Evolutionary conservation across 2,113 vertebrate species (phyloP), one percentile per base, ranked within the genome.

Genomic region (Pedionomus torquatus): DNA sequence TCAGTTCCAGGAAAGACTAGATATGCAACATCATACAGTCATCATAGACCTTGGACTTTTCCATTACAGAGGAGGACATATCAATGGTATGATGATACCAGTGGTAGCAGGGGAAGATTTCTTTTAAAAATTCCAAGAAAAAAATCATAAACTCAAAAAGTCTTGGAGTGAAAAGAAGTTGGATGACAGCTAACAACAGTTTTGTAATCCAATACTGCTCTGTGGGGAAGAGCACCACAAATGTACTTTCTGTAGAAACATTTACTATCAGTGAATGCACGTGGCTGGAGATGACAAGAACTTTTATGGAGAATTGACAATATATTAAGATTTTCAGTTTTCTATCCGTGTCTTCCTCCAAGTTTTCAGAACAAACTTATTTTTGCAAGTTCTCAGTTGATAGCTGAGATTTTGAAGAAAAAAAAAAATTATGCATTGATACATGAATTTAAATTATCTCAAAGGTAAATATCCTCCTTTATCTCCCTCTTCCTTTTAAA

Each of bases 391-490:
- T 37, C 19, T 35, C 20, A 25, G 43, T 17, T 64, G 21, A 60
- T 19, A 72, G 41, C 5, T 64, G 21, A 76, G 13, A 71, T 93
- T 79, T 82, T 44, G 46, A 72, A 63, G 9, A 64, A 64, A 76
- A 12, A 2, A 57, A 78, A 93, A 61, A 14, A 70, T n/a, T 61
- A 17, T 49, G 18, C 23, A 82, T 30, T 21, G 11, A 39, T 30
- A 78, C 17, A 64, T 51, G 41, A 64, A 72, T 76, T 93, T 77
- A 74, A 83, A 77, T 54, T 63, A 85, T 46, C 37, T 74, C 44
- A 39, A 24, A 91, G 63, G 84, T 95, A 95, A 95, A 94, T 83
- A 90, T 20, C 6, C 9, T 58, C 20, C 63, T 87, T 89, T 91
- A 83, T 70, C 63, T 71, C 61, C 23, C 23, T 84, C 83, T 55